A percentile compares a stretch with the other conserved stretches of the same genome.
Conservation (phyloP, 2,113 vertebrate species). For the Ariopsis seemanni region DNA sequence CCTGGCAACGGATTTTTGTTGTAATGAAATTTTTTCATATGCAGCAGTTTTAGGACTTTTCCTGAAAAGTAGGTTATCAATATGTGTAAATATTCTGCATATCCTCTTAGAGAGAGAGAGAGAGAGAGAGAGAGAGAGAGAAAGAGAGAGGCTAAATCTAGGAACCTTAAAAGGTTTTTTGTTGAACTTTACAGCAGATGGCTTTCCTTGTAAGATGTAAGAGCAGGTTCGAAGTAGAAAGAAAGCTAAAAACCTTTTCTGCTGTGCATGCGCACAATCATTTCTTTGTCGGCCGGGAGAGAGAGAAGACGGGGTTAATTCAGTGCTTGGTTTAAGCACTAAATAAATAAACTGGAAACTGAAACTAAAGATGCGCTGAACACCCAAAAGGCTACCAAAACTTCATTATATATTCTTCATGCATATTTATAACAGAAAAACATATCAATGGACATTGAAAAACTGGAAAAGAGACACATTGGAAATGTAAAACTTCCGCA, state of each 20-base stretch:
- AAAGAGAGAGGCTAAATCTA: background rate
- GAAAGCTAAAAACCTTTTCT: background rate
- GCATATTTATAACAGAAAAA: no score
- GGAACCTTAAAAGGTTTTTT: background rate
- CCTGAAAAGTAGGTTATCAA: background rate
- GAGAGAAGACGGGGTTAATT: no score
- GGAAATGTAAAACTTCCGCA: no score
- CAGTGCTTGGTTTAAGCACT: no score
- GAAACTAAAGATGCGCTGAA: no score
- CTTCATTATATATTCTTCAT: no score
- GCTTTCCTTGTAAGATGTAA: background rate
- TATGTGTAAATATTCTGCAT: background rate
- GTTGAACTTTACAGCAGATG: background rate
- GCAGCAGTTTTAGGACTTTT: constrained; percentile 1
- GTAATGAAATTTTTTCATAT: background rate
- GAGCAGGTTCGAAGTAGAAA: background rate
- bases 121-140: background rate
- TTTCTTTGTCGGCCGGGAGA: no score
- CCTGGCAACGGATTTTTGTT: background rate
- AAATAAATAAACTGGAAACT: no score
- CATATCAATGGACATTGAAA: no score
- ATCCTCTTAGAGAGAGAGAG: background rate
- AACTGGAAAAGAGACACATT: no score
- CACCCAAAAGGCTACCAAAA: no score
- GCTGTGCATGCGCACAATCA: no score